Percentiles rank a stretch among this genome's conserved stretches.
phyloP scores from a whole-genome alignment of 2,888 invertebrate species.

The Synanthedon formicaeformis region DNA sequence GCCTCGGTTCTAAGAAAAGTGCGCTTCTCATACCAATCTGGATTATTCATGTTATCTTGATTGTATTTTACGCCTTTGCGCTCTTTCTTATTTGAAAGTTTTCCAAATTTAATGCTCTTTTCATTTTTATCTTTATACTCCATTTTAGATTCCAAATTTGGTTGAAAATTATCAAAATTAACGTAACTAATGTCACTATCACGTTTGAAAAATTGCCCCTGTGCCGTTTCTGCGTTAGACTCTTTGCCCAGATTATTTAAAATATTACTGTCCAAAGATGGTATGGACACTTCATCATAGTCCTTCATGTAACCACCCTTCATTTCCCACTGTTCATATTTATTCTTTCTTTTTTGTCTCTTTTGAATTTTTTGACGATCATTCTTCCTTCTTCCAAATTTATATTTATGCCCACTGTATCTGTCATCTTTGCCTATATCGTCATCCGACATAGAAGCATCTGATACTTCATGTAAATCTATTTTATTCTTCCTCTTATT shows the following conservation, averaged over 20 bases:
- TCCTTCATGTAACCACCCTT: conserved; percentile 53
- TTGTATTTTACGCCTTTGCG: neutral
- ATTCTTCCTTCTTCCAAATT: conserved; percentile 43
- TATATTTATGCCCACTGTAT: conserved; percentile 37
- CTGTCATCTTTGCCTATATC: conserved; percentile 52
- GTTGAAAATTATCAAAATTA: neutral
- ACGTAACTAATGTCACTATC: conserved; percentile 8
- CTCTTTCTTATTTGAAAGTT: conserved; percentile 16
- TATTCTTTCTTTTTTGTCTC: conserved; percentile 53
- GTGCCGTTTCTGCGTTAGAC: conserved; percentile 13
- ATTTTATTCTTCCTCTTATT: conserved; percentile 23
- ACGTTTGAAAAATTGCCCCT: conserved; percentile 18
- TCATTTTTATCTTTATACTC: conserved; percentile 4
- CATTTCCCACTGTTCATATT: conserved; percentile 60
- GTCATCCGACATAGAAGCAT: conserved; percentile 36
- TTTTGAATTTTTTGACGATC: conserved; percentile 46
- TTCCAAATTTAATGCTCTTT: neutral
- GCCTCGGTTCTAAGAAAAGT: conserved; percentile 41
- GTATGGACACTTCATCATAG: conserved; percentile 41
- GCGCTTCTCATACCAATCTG: conserved; percentile 49
- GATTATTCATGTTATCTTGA: conserved; percentile 6
- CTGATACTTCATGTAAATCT: conserved; percentile 15
- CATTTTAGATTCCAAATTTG: neutral
- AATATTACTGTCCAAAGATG: conserved; percentile 29
- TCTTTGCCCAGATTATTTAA: conserved; percentile 24